Evolutionary conservation across 1,140 invertebrate genomes (phyloP), one percentile per base, ranked within the genome.

Genomic region (Neodiprion virginianus): DNA sequence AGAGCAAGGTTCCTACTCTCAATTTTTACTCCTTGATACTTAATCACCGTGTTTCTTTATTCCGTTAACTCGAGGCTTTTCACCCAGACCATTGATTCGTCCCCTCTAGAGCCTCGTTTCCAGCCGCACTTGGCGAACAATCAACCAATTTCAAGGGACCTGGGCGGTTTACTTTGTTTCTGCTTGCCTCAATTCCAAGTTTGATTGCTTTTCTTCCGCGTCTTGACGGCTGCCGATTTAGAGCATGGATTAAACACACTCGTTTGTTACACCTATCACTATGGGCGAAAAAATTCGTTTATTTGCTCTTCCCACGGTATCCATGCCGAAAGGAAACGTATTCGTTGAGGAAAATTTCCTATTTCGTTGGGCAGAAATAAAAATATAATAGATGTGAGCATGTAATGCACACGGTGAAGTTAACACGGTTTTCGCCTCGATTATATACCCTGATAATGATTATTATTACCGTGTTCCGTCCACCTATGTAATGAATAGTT

Each of bases 401-500:
- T 40, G 0, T 5, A 40, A 40, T 40, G 5, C 28, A 40, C 5
- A 40, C 28, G 53, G 11, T 61, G 53, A 61, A 5, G 53, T 3
- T 61, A 17, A 61, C 53, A 8, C 53, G 8, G 11, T 61, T 61
- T 61, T 17, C 53, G n/a, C 2, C 28, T 61, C n/a, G 53, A 61
- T 61, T 61, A 61, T 8, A 61, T 40, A 40, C 28, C 28, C 28
- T 40, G 28, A 61, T 17, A 17, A 61, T 61, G n/a, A 61, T 61
- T 14, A 61, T 61, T 61, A 61, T 61, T 61, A 61, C 53, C 53
- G n/a, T 61, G 53, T 61, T 61, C 7, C 53, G 53, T 61, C 53
- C n/a, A 61, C 53, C 53, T 17, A 61, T 11, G n/a, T 61, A 61
- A 61, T 17, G 53, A 14, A 61, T 61, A 61, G 11, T 61, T 61